phyloP scores from a whole-genome alignment of 2,888 invertebrate genomes.

The Lasioglossum calceatum region DNA sequence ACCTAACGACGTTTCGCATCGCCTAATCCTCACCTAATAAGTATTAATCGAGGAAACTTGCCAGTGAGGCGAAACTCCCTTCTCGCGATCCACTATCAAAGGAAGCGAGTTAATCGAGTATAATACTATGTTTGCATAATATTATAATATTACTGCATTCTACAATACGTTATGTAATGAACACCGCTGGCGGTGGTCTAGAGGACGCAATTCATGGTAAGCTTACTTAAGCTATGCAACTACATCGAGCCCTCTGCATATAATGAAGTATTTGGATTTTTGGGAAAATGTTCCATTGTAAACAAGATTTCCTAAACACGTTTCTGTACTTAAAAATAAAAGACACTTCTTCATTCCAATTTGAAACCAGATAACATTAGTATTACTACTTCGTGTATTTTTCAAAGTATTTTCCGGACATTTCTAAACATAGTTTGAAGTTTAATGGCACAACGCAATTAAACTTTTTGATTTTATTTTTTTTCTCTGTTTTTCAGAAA shows the following conservation, averaged over 20 bases:
- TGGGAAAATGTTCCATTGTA: neutral
- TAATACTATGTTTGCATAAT: conserved; percentile 3
- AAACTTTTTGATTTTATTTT: neutral
- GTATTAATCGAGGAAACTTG: conserved; percentile 8
- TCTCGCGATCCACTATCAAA: neutral
- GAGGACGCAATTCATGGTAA: neutral
- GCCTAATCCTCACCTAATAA: conserved; percentile 1
- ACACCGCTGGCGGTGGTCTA: neutral
- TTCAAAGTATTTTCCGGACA: too few relatives aligned
- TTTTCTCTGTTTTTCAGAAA: neutral
- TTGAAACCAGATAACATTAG: neutral
- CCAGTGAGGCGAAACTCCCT: neutral
- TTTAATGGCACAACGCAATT: neutral
- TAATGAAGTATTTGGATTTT: neutral
- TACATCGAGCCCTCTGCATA: neutral
- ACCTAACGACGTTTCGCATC: neutral
- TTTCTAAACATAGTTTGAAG: neutral
- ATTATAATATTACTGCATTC: conserved; percentile 1
- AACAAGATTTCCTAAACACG: neutral
- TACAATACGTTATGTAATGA: neutral
- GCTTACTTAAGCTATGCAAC: neutral
- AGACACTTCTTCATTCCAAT: neutral
- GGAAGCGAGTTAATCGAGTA: conserved; percentile 8
- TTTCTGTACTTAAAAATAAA: neutral
- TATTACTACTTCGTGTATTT: neutral